phyloP scores from a whole-genome alignment of 2,113 vertebrate species.

The Cnemophilus loriae region DNA sequence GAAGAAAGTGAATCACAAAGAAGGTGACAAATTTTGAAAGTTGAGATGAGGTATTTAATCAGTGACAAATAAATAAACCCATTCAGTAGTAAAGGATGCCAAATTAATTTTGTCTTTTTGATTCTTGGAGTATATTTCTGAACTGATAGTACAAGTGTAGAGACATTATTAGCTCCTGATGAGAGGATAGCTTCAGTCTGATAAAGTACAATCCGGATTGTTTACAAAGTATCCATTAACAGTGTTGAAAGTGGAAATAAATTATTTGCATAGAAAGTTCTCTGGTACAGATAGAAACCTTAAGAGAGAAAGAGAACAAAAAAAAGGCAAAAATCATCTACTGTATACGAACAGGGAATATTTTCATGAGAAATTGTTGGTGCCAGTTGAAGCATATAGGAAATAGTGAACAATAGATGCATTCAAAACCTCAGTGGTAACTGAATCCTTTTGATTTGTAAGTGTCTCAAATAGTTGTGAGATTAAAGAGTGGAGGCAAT shows the following conservation, averaged over 20 bases:
- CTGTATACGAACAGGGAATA: background rate
- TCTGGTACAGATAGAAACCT: background rate
- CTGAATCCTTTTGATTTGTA: background rate
- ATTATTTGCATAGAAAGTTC: background rate
- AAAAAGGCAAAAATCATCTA: background rate
- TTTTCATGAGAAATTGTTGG: background rate
- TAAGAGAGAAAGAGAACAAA: background rate
- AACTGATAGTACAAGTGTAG: background rate
- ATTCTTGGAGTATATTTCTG: background rate
- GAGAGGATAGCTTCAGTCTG: background rate
- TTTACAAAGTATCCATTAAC: background rate
- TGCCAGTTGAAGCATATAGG: background rate
- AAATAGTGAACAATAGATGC: background rate
- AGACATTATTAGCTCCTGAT: background rate
- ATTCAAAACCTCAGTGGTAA: background rate
- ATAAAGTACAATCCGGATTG: background rate
- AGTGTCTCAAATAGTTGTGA: background rate
- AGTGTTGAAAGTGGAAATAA: background rate
- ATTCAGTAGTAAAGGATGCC: background rate
- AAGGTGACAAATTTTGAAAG: background rate
- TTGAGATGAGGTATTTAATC: background rate
- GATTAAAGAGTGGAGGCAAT: background rate
- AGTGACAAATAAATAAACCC: background rate
- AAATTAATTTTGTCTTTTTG: background rate
- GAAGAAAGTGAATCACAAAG: background rate